phyloP scores from a whole-genome alignment of 2,888 invertebrate species.

The Cataglyphis altisquamis region DNA sequence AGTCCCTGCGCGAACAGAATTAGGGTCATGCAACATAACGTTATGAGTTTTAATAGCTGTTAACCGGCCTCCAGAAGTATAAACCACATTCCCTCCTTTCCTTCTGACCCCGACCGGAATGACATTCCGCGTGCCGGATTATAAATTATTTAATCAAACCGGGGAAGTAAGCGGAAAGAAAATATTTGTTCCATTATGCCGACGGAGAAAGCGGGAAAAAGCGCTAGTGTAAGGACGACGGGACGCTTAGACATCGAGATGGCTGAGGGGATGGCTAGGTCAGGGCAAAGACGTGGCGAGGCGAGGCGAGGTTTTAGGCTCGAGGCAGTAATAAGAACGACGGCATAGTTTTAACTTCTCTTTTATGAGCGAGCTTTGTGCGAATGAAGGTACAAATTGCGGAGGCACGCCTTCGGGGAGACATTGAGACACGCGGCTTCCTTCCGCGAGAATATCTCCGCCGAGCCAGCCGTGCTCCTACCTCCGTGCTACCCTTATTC shows the following conservation, averaged over 20 bases:
- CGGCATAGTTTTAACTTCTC: constrained; percentile 86
- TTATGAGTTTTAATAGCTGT: constrained; percentile 57
- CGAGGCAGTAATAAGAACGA: constrained; percentile 86
- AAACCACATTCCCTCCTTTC: constrained; percentile 46
- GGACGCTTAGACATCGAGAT: constrained; percentile 38
- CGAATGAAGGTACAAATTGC: constrained; percentile 86
- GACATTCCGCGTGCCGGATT: constrained; percentile 81
- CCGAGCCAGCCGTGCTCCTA: neutral
- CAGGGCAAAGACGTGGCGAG: constrained; percentile 67
- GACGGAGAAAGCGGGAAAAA: constrained; percentile 61
- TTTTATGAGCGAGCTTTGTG: constrained; percentile 85
- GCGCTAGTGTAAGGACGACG: neutral
- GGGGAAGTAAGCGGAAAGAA: constrained; percentile 81
- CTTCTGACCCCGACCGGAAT: constrained; percentile 58
- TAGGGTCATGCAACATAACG: constrained; percentile 21
- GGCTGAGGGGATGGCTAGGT: constrained; percentile 68
- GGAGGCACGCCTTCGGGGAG: constrained; percentile 84
- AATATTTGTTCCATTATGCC: constrained; percentile 84
- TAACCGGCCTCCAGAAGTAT: constrained; percentile 61
- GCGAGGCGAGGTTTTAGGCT: constrained; percentile 80
- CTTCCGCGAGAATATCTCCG: constrained; percentile 28
- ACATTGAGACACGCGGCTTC: constrained; percentile 85
- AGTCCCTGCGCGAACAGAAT: constrained; percentile 49
- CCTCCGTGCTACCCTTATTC: neutral
- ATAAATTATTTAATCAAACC: constrained; percentile 86